Conservation (phyloP, 2,888 invertebrate genomes). For the Dorcus parallelipipedus region DNA sequence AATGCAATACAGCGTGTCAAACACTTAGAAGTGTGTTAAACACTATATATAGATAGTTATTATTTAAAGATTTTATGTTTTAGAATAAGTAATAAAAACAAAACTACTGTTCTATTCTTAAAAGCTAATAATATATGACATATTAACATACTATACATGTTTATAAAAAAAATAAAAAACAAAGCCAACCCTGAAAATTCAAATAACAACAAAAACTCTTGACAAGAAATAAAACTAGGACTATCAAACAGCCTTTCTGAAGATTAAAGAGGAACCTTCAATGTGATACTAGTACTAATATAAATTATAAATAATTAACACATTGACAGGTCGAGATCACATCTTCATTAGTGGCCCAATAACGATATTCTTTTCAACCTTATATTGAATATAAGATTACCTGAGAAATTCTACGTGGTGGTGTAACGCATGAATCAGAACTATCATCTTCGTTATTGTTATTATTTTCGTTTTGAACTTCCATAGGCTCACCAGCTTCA, state of each 20-base stretch:
- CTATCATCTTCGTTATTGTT: neutral
- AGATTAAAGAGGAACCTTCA: constrained; percentile 13
- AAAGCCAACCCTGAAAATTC: constrained; percentile 3
- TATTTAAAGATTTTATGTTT: too few relatives aligned
- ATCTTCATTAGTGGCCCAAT: constrained; percentile 5
- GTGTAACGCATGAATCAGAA: constrained; percentile 12
- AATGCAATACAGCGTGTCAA: too few relatives aligned
- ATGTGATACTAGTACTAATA: constrained; percentile 11
- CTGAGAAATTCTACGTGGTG: constrained; percentile 13
- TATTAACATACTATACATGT: constrained; percentile 3
- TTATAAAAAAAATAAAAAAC: constrained; percentile 3
- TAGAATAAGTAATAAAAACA: too few relatives aligned
- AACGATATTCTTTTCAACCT: neutral
- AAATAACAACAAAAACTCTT: constrained; percentile 6
- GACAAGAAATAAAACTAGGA: constrained; percentile 6
- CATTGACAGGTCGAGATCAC: constrained; percentile 11
- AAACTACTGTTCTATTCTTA: neutral
- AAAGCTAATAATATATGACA: neutral
- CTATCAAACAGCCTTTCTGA: constrained; percentile 9
- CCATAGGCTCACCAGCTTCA: constrained; percentile 1
- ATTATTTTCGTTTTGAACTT: constrained; percentile 2
- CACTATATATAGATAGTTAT: too few relatives aligned
- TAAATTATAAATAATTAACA: constrained; percentile 9
- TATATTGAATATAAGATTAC: constrained; percentile 14
- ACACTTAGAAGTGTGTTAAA: too few relatives aligned